phyloP scores from a whole-genome alignment of 1,140 invertebrate genomes.

The Pachypeltis micranthus region DNA sequence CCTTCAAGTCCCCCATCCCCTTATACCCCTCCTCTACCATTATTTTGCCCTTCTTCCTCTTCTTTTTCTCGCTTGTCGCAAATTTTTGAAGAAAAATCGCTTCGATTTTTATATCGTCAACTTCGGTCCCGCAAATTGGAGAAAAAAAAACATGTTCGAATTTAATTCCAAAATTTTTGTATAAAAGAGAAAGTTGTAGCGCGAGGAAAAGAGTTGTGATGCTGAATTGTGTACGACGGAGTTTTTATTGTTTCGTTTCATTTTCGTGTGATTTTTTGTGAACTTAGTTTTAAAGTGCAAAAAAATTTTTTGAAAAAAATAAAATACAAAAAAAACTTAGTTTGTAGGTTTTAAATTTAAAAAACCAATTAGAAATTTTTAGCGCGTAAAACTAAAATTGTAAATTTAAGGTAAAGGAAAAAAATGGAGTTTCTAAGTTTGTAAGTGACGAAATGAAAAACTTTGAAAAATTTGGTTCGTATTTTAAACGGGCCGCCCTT shows the following conservation, averaged over 20 bases:
- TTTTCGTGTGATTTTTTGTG: neutral
- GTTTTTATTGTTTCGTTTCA: no score
- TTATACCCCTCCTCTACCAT: no score
- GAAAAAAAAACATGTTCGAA: neutral
- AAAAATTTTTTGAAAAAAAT: neutral
- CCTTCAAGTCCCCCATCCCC: no score
- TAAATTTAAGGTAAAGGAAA: conserved; percentile 1
- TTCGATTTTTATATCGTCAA: no score
- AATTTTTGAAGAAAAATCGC: no score
- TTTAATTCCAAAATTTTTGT: neutral
- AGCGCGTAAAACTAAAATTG: conserved; percentile 2
- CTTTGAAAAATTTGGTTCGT: neutral
- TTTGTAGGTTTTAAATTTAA: conserved; percentile 7
- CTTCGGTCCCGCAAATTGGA: no score
- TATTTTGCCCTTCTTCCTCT: no score
- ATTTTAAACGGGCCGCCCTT: neutral
- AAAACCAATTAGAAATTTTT: neutral
- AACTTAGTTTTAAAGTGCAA: neutral
- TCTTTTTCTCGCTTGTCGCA: no score
- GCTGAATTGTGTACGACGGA: no score
- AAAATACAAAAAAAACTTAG: neutral
- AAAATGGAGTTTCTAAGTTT: neutral
- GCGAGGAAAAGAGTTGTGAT: no score
- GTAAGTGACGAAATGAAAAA: neutral
- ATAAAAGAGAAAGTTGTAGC: no score